Conservation (phyloP, 2,113 vertebrate genomes). For the Sturnira hondurensis region DNA sequence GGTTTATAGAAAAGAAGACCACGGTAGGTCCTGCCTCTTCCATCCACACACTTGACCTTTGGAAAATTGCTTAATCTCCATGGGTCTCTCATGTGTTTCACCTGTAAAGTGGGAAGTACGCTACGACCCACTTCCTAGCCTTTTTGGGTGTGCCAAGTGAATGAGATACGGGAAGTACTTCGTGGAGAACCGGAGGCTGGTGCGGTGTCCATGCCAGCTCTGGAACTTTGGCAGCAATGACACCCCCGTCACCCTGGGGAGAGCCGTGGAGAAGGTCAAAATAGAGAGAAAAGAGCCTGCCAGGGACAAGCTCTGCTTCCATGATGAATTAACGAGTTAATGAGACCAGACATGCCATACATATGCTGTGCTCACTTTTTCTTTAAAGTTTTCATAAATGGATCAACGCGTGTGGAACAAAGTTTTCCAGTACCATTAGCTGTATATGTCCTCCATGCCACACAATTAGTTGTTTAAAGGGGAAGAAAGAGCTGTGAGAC, state of each 20-base stretch:
- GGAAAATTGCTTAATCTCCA: background rate
- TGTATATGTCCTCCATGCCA: background rate
- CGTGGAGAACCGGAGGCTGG: background rate
- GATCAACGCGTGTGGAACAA: background rate
- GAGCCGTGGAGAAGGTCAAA: background rate
- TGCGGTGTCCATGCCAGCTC: background rate
- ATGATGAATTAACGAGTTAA: constrained; percentile 47
- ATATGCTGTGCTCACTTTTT: constrained; percentile 31
- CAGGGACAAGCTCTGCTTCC: background rate
- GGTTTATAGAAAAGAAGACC: background rate
- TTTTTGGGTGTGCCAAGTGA: background rate
- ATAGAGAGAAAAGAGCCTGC: background rate
- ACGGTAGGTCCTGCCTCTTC: background rate
- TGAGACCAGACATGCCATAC: constrained; percentile 16
- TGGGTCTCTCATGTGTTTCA: background rate
- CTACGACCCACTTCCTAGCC: background rate
- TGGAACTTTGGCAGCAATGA: background rate
- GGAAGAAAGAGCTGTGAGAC: background rate
- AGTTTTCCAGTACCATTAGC: constrained; percentile 9
- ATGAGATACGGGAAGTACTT: background rate
- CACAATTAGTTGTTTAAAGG: background rate
- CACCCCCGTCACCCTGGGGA: background rate
- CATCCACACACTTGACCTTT: background rate
- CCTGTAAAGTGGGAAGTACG: background rate
- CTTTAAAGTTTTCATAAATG: constrained; percentile 17